A percentile compares a stretch with the other conserved stretches of the same genome.
Evolutionary conservation across 2,888 invertebrate species (phyloP).

Genomic region (Petrolisthes manimaculis): DNA sequence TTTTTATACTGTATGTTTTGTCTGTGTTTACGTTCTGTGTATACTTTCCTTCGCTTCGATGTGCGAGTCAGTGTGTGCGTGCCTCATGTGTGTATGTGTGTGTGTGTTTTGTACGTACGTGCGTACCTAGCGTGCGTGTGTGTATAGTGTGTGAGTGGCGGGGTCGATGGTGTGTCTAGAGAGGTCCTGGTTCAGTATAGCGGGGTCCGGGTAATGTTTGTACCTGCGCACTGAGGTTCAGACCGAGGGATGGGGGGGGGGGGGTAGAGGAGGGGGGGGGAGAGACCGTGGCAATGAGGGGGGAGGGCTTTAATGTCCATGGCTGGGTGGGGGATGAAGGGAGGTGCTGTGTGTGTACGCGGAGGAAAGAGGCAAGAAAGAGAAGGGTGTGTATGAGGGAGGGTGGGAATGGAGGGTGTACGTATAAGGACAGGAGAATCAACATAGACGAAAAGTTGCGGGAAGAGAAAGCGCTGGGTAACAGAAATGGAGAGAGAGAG

Average conservation of each 20-base stretch:
- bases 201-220: constrained; percentile 1
- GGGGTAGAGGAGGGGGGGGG: background rate
- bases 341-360: no score
- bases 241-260: background rate
- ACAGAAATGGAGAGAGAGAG: background rate
- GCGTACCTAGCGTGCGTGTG: background rate
- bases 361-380: no score
- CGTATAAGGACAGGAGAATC: no score
- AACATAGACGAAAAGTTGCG: no score
- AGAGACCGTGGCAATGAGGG: background rate
- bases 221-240: constrained; percentile 5
- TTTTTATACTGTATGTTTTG: background rate
- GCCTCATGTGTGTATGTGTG: background rate
- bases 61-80: background rate
- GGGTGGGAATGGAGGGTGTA: background rate
- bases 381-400: no score
- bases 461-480: no score
- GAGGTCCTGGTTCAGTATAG: background rate
- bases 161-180: background rate
- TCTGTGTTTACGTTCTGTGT: background rate
- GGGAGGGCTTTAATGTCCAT: background rate
- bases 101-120: constrained; percentile 13
- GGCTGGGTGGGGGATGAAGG: no score
- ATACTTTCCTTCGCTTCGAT: background rate
- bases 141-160: background rate